Conservation (phyloP, 1,140 invertebrate genomes). For the Hypsibius dujardini region DNA sequence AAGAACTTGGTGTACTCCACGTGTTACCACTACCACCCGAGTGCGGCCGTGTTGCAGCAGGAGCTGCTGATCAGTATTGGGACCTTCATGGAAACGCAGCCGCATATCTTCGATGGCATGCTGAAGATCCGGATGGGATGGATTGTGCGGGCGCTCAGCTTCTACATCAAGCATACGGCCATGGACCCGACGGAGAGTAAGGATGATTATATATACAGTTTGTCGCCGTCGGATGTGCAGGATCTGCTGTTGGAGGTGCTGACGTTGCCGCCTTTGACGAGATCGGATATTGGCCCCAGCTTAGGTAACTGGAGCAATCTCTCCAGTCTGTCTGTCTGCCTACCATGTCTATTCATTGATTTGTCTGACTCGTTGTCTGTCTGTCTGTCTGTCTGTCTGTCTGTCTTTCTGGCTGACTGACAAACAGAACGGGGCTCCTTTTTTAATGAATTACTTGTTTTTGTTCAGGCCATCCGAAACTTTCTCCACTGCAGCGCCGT, state of each 20-base stretch:
- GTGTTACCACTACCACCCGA: conserved; percentile 58
- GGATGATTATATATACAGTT: conserved; percentile 24
- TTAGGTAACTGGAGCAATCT: conserved; percentile 1
- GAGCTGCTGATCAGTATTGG: conserved; percentile 87
- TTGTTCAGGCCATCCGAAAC: conserved; percentile 33
- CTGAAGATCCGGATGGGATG: conserved; percentile 86
- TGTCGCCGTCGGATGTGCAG: conserved; percentile 29
- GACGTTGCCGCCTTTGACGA: background rate
- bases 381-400: too few species aligned
- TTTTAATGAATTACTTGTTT: too few species aligned
- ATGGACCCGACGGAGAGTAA: conserved; percentile 25
- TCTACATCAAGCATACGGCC: conserved; percentile 46
- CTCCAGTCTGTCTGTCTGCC: too few species aligned
- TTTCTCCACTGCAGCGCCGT: conserved; percentile 54
- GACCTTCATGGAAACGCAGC: conserved; percentile 69
- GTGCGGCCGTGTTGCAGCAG: conserved; percentile 86
- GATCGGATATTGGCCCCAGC: conserved; percentile 16
- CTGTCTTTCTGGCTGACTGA: too few species aligned
- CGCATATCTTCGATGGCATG: conserved; percentile 82
- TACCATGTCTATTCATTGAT: too few species aligned
- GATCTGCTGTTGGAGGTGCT: conserved; percentile 29
- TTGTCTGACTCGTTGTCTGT: too few species aligned
- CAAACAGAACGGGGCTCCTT: too few species aligned
- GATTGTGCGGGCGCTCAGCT: conserved; percentile 77
- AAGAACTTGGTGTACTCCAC: conserved; percentile 32